Evolutionary conservation across 2,113 vertebrate species (phyloP), one percentile per base, ranked within the genome.

Genomic region (Gavia stellata): DNA sequence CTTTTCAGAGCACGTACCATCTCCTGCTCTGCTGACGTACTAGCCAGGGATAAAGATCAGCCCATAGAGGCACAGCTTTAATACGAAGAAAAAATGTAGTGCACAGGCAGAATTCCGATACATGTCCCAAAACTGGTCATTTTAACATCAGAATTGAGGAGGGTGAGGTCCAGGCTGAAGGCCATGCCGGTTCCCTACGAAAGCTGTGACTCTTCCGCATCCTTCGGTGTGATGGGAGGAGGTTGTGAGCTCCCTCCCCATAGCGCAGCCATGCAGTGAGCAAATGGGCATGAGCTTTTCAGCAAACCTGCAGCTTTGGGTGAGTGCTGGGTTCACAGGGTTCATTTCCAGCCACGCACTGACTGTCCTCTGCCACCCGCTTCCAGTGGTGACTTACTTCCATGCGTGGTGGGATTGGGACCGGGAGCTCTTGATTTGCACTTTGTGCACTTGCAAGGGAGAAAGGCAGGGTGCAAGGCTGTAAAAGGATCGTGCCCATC

Each of bases 321-420:
- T 12, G 24, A 21, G 42, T 14, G 38, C 66, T 65, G 81, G 50
- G 36, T 9, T 36, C 47, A 5, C 8, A 10, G 73, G 47, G 24
- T 33, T 74, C 2, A 1, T 68, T 81, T 72, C 47, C 38, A 66
- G 72, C 72, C 29, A 0, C 6, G 38, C 45, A 6, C 38, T 14
- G 56, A 12, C 29, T 38, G 29, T 52, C 21, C 59, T 56, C 55
- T 61, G 68, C 50, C 53, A 12, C 26, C 38, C 25, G 1, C 33
- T 42, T 20, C 31, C 59, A 40, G 29, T 16, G 8, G 12, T 21
- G 59, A 34, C 21, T 38, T 65, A 31, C 15, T 74, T 23, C 50
- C 1, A 0, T 14, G 29, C 0, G 1, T 2, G 10, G 17, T 33
- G 70, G 52, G 29, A 26, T 13, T 29, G 49, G 53, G 45, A 9